phyloP scores from a whole-genome alignment of 2,888 invertebrate species.

The Ryuthela nishihirai region DNA sequence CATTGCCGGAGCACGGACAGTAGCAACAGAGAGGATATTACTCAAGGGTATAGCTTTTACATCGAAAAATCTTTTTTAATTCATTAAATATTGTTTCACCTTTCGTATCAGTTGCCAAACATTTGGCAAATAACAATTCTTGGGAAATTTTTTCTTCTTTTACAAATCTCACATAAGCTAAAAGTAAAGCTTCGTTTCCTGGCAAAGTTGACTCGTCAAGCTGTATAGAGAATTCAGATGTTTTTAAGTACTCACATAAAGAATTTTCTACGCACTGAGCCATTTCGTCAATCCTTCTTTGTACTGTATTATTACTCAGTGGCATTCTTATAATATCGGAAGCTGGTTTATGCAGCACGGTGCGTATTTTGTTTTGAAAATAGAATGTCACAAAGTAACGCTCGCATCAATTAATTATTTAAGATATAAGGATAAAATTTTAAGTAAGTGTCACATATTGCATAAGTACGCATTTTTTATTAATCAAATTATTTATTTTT shows the following conservation, averaged over 20 bases:
- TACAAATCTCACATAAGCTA: constrained; percentile 7
- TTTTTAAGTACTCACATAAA: constrained; percentile 3
- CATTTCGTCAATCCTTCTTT: constrained; percentile 21
- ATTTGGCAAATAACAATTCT: constrained; percentile 35
- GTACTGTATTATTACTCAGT: constrained; percentile 15
- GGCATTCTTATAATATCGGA: constrained; percentile 4
- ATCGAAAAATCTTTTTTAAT: constrained; percentile 19
- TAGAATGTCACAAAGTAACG: too few relatives aligned
- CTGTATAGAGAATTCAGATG: constrained; percentile 11
- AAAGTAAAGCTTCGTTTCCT: constrained; percentile 4
- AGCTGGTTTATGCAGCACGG: neutral
- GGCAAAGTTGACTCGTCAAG: constrained; percentile 6
- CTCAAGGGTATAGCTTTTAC: constrained; percentile 24
- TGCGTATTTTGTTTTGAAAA: too few relatives aligned
- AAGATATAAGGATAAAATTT: too few relatives aligned
- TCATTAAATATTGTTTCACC: constrained; percentile 30
- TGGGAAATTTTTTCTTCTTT: constrained; percentile 6
- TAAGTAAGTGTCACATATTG: too few relatives aligned
- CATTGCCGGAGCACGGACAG: constrained; percentile 21
- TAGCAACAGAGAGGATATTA: constrained; percentile 6
- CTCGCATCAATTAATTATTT: too few relatives aligned
- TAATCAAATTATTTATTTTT: too few relatives aligned
- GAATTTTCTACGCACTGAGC: constrained; percentile 15
- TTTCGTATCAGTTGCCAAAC: constrained; percentile 28
- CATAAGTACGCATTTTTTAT: too few relatives aligned